A percentile compares a stretch with the other conserved stretches of the same genome.
Evolutionary conservation across 2,797 vertebrate genomes (phyloP).

Genomic region (Netta rufina): DNA sequence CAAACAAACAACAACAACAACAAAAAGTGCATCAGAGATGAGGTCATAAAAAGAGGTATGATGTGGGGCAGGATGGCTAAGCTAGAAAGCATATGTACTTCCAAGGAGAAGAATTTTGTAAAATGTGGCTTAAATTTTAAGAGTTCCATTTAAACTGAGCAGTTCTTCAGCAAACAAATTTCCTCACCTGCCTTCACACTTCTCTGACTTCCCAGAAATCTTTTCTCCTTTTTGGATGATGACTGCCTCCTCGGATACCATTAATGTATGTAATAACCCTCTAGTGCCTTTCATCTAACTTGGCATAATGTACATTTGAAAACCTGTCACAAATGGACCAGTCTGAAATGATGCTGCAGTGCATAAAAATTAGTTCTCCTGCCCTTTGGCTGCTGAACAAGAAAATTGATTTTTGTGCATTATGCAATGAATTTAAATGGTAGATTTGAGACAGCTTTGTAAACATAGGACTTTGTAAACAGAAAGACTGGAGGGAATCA

Average conservation of each 20-base stretch:
- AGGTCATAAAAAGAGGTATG: not conserved
- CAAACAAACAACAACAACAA: not conserved
- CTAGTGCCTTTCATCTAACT: conserved; percentile 3
- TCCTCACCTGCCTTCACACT: not conserved
- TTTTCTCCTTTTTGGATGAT: not conserved
- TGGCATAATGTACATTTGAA: conserved; percentile 13
- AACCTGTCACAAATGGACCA: conserved; percentile 28
- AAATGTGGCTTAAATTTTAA: not conserved
- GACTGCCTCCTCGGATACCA: not conserved
- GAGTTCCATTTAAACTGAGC: not conserved
- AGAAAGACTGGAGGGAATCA: not conserved
- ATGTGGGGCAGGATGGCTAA: not conserved
- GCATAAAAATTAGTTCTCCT: conserved; percentile 44
- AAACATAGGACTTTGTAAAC: conserved; percentile 36
- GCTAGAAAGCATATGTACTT: not conserved
- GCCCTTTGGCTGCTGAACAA: conserved; percentile 46
- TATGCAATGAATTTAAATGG: conserved; percentile 57
- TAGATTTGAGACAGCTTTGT: conserved; percentile 43
- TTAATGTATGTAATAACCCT: conserved; percentile 5
- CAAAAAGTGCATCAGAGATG: not conserved
- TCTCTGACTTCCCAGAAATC: not conserved
- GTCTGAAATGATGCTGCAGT: conserved; percentile 14
- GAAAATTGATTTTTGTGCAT: conserved; percentile 53
- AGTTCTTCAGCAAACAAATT: not conserved
- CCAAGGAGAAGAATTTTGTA: not conserved